Base-by-base conservation (phyloP, 2,113 vertebrate genomes). In the Ailuropoda melanoleuca region DNA sequence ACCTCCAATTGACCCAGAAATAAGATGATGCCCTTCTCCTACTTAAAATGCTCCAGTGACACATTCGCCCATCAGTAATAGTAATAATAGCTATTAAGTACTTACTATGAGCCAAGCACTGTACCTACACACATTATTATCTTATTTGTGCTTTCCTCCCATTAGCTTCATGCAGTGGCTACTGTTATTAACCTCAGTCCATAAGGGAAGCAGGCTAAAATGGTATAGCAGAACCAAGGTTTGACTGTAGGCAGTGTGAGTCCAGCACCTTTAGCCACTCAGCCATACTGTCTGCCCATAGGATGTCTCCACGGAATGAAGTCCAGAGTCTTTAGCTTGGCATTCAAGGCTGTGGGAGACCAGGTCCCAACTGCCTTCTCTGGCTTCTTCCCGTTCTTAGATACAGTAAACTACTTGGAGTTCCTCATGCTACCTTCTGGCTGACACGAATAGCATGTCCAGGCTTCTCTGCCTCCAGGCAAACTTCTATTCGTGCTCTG, bases 151-250 rank as follows among this genome's bases (percentile, higher is more conserved):
- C 56, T 31, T 81, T 84, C 85, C 72, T 77, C 68, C 83, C 24
- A 72, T 46, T 48, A 81, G 58, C 29, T 90, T 72, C 68, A 85
- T 53, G 60, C 6, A 58, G n/a, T 88, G 29, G 94, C 97, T 88
- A 88, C 97, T 96, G 24, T 98, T 77, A 98, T 97, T 97, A 97
- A 81, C 60, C 55, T 31, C 37, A 70, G 39, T 81, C 37, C 78
- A 19, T 14, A 64, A 18, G 62, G 80, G 81, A 94, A 93, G 55
- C 62, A 94, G 80, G 43, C 84, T 60, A 43, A 78, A 64, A 70
- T 72, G 8, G 19, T 29, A 62, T 8, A n/a, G 70, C 2, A 72
- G 53, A 86, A 46, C 55, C 48, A 50, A 81, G 80, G 50, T 72
- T 89, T 66, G 87, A 77, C 37, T 34, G 26, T 29, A 88, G 60